phyloP scores from a whole-genome alignment of 2,113 vertebrate genomes.

The Gallinago paraguaiae region DNA sequence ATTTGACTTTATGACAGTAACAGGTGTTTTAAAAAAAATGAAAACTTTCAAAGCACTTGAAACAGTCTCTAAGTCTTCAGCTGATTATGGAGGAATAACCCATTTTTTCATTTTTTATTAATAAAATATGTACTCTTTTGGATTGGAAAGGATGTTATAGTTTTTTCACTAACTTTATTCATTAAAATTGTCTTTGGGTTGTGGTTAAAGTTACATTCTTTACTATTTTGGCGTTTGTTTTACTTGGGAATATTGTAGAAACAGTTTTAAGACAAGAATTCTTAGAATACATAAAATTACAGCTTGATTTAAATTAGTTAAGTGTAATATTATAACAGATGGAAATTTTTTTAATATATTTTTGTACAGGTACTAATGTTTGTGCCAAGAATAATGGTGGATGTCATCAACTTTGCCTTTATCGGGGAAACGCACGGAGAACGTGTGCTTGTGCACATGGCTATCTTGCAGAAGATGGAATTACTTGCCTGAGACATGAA shows the following conservation, averaged over 20 bases:
- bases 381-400: conserved; percentile 91
- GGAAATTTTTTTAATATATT: background rate
- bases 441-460: conserved; percentile 95
- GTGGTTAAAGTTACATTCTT: background rate
- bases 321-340: background rate
- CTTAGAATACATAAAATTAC: background rate
- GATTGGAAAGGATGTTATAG: background rate
- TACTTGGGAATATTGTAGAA: background rate
- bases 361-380: conserved; percentile 86
- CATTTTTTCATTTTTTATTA: background rate
- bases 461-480: conserved; percentile 87
- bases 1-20: background rate
- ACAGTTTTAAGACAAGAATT: background rate
- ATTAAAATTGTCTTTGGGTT: background rate
- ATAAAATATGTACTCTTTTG: background rate
- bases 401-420: conserved; percentile 95
- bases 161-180: background rate
- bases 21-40: background rate
- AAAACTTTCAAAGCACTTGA: background rate
- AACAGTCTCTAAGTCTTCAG: background rate
- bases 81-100: background rate
- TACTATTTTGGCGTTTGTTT: background rate
- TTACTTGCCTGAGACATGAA: conserved; percentile 89
- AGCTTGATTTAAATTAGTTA: background rate
- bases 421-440: conserved; percentile 84